Evolutionary conservation across 2,888 invertebrate genomes (phyloP).

Genomic region (Catocala fraxini): DNA sequence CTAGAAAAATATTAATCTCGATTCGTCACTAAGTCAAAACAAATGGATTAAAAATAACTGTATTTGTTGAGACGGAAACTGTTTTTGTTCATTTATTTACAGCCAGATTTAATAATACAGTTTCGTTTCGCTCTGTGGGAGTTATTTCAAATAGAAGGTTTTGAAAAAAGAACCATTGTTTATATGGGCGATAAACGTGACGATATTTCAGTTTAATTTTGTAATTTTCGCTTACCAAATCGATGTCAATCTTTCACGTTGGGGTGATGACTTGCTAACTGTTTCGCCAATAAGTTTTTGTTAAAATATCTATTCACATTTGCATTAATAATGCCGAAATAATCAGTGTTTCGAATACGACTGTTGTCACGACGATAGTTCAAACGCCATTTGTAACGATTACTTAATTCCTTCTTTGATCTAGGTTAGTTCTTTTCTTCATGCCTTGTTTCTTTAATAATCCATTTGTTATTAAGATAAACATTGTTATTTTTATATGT

Average conservation of each 20-base stretch:
- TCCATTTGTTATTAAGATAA: constrained; percentile 3
- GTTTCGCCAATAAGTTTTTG: constrained; percentile 30
- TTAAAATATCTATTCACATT: constrained; percentile 12
- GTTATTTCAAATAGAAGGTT: constrained; percentile 34
- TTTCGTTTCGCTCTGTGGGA: constrained; percentile 54
- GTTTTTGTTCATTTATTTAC: constrained; percentile 57
- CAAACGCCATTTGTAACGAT: not conserved
- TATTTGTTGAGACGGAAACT: constrained; percentile 48
- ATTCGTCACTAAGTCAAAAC: constrained; percentile 26
- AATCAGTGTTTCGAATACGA: not conserved
- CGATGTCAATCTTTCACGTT: constrained; percentile 20
- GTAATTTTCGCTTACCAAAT: constrained; percentile 30
- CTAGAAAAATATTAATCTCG: constrained; percentile 22
- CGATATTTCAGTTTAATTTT: constrained; percentile 35
- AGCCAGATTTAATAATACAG: constrained; percentile 52
- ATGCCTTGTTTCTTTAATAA: not conserved
- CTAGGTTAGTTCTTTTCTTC: not conserved
- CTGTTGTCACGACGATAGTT: not conserved
- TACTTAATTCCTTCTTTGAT: not conserved
- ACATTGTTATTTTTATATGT: constrained; percentile 3
- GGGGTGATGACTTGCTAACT: constrained; percentile 24
- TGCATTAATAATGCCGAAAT: constrained; percentile 2
- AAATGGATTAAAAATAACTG: constrained; percentile 24
- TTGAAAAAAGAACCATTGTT: constrained; percentile 32
- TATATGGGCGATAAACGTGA: constrained; percentile 29